Percentiles rank a stretch among this genome's conserved stretches.
phyloP scores from a whole-genome alignment of 2,113 vertebrate genomes.

The human region DNA sequence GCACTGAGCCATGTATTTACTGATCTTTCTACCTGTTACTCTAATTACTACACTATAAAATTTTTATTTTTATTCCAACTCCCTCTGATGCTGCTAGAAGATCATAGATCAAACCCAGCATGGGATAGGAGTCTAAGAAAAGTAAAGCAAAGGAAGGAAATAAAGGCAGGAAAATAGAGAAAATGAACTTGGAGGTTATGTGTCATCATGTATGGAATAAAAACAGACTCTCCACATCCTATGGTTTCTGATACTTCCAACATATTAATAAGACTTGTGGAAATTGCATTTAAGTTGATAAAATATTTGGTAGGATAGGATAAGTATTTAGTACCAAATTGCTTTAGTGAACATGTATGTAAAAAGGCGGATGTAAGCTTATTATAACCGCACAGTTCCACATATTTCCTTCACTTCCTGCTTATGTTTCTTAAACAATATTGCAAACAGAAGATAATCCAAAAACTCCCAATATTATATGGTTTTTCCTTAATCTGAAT shows the following conservation, averaged over 20 bases:
- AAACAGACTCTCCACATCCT: not conserved
- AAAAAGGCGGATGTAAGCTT: not conserved
- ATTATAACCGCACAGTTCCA: not conserved
- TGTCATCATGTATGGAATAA: conserved; percentile 2
- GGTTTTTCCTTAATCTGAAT: not conserved
- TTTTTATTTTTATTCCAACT: conserved; percentile 66
- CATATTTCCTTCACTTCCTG: not conserved
- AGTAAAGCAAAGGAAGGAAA: conserved; percentile 38
- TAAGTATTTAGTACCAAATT: not conserved
- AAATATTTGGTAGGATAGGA: not conserved
- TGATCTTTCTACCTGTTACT: conserved; percentile 73
- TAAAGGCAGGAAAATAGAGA: conserved; percentile 7
- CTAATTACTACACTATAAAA: conserved; percentile 74
- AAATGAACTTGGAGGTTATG: not conserved
- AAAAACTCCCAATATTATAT: not conserved
- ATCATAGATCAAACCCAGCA: conserved; percentile 50
- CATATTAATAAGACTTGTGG: not conserved
- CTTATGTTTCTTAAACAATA: not conserved
- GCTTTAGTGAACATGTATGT: not conserved
- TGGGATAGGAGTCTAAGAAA: not conserved
- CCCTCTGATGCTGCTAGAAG: conserved; percentile 43
- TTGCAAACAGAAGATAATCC: not conserved
- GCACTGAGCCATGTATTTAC: conserved; percentile 44
- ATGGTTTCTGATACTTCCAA: not conserved
- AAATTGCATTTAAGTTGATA: not conserved